Evolutionary conservation across 2,888 invertebrate species (phyloP), one percentile per base, ranked within the genome.

Genomic region (Opisthograptis luteolata): DNA sequence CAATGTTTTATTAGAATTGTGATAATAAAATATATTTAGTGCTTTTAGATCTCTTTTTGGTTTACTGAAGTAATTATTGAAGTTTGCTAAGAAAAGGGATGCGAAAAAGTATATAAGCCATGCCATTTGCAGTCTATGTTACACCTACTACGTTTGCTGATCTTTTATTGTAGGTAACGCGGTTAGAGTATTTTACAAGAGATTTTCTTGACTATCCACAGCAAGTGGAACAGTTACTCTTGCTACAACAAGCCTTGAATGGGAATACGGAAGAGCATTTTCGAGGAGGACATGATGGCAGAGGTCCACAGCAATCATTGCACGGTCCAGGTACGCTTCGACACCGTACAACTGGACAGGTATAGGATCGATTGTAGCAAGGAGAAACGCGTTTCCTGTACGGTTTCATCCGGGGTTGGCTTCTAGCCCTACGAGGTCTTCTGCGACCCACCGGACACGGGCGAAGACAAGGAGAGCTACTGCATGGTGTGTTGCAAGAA

Each of bases 321-420:
- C 82, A 79, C 1, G 79, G 73, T n/a, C 69, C 75, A 1, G 80
- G 76, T 17, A 80, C 60, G 59, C 87, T 87, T 24, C 76, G 76
- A 55, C 84, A 82, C 13, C 78, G 74, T 12, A 79, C 81, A 34
- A 81, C 70, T 0, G 85, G 80, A 47, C 87, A 87, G 0, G 55
- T 36, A 37, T 68, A 76, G 0, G 78, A 60, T 6, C 82, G 76
- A 52, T 88, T 89, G 19, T 46, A 55, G 58, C 88, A 88, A n/a
- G 88, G 87, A 7, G 89, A 89, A 47, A 66, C 68, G 15, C 68
- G 69, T 50, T 78, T 82, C 17, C 64, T 72, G 54, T 81, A 82
- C 6, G 76, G 20, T 62, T 60, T 79, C 9, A 86, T 80, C 60
- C 72, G 79, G 1, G 83, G 84, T 44, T 78, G 81, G 40, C 84